A percentile compares a stretch with the other conserved stretches of the same genome.
Evolutionary conservation across 2,888 invertebrate genomes (phyloP).

Genomic region (Drosophila macrothrix): DNA sequence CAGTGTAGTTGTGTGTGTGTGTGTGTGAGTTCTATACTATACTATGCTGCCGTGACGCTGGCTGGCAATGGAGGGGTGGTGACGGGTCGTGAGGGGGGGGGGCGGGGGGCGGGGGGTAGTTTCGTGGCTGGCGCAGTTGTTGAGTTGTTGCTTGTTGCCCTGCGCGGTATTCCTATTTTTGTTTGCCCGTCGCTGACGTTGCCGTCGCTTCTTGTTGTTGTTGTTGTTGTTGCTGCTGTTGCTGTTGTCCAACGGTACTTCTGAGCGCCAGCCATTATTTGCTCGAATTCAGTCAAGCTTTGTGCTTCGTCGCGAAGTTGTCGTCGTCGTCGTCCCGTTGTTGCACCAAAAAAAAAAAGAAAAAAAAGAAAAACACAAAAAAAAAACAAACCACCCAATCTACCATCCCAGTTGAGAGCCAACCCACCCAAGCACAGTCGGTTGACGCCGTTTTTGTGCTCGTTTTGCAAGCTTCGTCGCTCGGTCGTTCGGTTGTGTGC

Average conservation of each 20-base stretch:
- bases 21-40: constrained; percentile 31
- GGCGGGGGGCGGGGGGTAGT: constrained; percentile 52
- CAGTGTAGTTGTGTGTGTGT: constrained; percentile 27
- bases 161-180: constrained; percentile 77
- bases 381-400: constrained; percentile 12
- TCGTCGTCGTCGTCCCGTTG: constrained; percentile 48
- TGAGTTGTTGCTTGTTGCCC: constrained; percentile 50
- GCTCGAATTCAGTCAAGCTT: constrained; percentile 80
- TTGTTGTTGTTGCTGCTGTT: constrained; percentile 41
- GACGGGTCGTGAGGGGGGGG: constrained; percentile 50
- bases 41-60: constrained; percentile 32
- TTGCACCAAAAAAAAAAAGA: constrained; percentile 47
- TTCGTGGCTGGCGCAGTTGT: constrained; percentile 49
- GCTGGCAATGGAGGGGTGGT: constrained; percentile 37
- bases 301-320: constrained; percentile 81
- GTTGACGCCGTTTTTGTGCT: constrained; percentile 16
- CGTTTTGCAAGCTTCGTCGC: constrained; percentile 32
- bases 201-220: constrained; percentile 24
- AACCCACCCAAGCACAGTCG: constrained; percentile 39
- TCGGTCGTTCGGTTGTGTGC: constrained; percentile 11
- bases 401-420: constrained; percentile 14
- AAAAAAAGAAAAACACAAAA: neutral
- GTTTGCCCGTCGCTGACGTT: constrained; percentile 60
- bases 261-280: constrained; percentile 73
- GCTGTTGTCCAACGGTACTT: constrained; percentile 77